Evolutionary conservation across 2,797 vertebrate genomes (phyloP).

Genomic region (Gila robusta): DNA sequence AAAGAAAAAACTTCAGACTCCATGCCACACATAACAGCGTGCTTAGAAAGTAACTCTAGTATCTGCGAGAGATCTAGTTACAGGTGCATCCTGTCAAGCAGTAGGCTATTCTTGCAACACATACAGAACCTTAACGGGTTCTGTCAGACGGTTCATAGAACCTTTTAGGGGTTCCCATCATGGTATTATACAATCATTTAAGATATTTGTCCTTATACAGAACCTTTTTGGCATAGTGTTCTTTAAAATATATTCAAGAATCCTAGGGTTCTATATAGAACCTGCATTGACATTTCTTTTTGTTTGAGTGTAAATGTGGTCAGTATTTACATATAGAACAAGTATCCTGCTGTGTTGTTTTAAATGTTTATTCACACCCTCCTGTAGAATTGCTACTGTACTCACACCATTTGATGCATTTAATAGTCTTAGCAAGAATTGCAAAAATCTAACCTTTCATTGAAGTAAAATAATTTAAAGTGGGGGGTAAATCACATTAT

Average conservation of each 20-base stretch:
- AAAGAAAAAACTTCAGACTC: background rate
- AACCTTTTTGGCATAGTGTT: too few relatives aligned
- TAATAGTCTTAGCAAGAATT: background rate
- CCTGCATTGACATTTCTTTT: too few relatives aligned
- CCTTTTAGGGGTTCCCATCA: background rate
- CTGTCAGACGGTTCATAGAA: background rate
- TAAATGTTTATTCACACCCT: background rate
- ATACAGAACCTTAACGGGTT: background rate
- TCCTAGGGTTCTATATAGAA: too few relatives aligned
- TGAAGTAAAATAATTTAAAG: too few relatives aligned
- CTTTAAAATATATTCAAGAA: too few relatives aligned
- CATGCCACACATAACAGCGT: background rate
- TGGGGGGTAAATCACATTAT: too few relatives aligned
- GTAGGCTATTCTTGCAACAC: background rate
- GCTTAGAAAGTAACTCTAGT: background rate
- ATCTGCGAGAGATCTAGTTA: background rate
- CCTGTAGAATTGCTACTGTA: background rate
- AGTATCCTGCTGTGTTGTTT: background rate
- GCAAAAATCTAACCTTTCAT: too few relatives aligned
- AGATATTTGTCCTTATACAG: too few relatives aligned
- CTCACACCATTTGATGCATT: background rate
- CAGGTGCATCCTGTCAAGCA: conserved; percentile 12
- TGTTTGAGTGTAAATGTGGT: background rate
- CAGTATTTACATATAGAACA: background rate
- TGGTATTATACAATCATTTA: too few relatives aligned